A percentile compares a stretch with the other conserved stretches of the same genome.
Conservation (phyloP, 2,797 vertebrate species). For the Odontamblyopus lacepedii region DNA sequence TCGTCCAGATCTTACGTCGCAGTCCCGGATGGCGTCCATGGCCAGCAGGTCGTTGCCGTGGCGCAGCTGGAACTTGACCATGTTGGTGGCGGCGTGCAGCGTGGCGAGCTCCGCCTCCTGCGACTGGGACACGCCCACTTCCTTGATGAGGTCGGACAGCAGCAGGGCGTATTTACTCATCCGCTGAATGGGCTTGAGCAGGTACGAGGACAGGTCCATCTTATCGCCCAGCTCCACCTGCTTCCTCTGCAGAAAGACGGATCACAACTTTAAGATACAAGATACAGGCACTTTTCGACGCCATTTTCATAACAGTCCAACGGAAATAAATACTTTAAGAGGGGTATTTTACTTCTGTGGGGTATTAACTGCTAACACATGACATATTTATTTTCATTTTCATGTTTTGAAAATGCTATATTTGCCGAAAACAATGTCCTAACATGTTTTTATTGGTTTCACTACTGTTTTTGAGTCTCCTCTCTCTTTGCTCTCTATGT, state of each 20-base stretch:
- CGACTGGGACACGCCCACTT: constrained; percentile 66
- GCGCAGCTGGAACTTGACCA: constrained; percentile 86
- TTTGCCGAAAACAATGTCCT: no score
- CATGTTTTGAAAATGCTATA: no score
- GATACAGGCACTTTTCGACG: no score
- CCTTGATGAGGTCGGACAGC: constrained; percentile 81
- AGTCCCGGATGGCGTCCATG: constrained; percentile 83
- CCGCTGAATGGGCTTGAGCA: constrained; percentile 84
- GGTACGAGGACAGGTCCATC: constrained; percentile 85
- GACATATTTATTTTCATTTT: no score
- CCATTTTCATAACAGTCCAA: no score
- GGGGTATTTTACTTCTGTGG: no score
- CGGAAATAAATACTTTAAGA: no score
- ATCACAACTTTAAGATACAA: no score
- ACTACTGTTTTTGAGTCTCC: no score
- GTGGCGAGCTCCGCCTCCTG: constrained; percentile 77
- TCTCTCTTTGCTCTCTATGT: no score
- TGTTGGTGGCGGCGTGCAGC: constrained; percentile 69
- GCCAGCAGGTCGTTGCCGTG: constrained; percentile 86
- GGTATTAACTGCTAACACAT: no score
- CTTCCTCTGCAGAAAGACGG: constrained; percentile 60
- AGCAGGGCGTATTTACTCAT: constrained; percentile 86
- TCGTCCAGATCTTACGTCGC: constrained; percentile 73
- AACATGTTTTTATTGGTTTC: no score
- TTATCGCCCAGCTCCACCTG: constrained; percentile 79